phyloP scores from a whole-genome alignment of 2,888 invertebrate species.

The Brenthis daphne region DNA sequence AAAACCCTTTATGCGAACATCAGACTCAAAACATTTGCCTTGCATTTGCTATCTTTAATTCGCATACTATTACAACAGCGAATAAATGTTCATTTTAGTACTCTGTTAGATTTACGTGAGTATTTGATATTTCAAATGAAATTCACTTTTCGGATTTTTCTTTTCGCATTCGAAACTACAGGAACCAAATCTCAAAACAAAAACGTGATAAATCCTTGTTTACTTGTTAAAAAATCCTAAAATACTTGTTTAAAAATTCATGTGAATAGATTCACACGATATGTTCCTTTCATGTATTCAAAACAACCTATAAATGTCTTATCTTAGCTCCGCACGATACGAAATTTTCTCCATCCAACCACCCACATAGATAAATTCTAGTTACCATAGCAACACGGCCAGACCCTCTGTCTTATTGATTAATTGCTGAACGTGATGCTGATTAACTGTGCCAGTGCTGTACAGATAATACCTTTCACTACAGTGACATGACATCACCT shows the following conservation, averaged over 20 bases:
- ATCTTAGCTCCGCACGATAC: slow-evolving; percentile 6
- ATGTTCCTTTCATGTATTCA: background rate
- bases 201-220: too few relatives aligned
- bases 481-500: slow-evolving; percentile 11
- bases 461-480: slow-evolving; percentile 14
- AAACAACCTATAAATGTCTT: slow-evolving; percentile 12
- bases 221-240: too few relatives aligned
- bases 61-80: too few relatives aligned
- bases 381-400: slow-evolving; percentile 52
- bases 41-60: too few relatives aligned
- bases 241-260: background rate
- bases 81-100: too few relatives aligned
- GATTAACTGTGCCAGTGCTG: slow-evolving; percentile 31
- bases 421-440: slow-evolving; percentile 58
- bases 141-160: too few relatives aligned
- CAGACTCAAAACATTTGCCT: too few relatives aligned
- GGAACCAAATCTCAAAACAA: too few relatives aligned
- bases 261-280: background rate
- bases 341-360: slow-evolving; percentile 4
- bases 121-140: too few relatives aligned
- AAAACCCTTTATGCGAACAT: too few relatives aligned
- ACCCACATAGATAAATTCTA: slow-evolving; percentile 28
- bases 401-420: slow-evolving; percentile 63
- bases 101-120: too few relatives aligned
- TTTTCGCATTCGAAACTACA: too few relatives aligned